These are phyloP conservation scores for Nemotelus nigrinus DNA, from an alignment of 2,888 invertebrate species.

Conservation along the genomic window DNA sequence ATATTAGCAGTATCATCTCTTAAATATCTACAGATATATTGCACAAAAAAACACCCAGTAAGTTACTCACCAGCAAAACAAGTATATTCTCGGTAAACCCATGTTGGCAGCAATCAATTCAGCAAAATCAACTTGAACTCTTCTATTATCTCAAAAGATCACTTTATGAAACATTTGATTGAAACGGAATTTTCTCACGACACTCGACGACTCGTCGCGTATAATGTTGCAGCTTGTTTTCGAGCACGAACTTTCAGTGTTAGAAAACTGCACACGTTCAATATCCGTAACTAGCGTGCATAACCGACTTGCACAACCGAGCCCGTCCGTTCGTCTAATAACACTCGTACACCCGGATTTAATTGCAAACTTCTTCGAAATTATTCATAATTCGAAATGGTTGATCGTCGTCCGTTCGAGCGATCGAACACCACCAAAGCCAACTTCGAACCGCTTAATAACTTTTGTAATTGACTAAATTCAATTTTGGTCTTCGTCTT, in stretches of 20 bases:
- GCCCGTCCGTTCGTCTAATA: neutral
- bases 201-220: neutral
- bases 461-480: constrained; percentile 3
- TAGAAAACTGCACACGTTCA: neutral
- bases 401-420: neutral
- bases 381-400: neutral
- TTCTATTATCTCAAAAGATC: constrained; percentile 18
- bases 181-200: neutral
- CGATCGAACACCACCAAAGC: neutral
- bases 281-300: no score
- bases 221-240: neutral
- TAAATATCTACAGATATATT: no score
- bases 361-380: neutral
- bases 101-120: constrained; percentile 17
- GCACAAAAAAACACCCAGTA: no score
- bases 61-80: constrained; percentile 29
- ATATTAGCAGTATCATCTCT: no score
- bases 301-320: neutral
- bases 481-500: constrained; percentile 1
- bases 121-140: neutral
- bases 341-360: constrained; percentile 4
- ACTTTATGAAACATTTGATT: constrained; percentile 36
- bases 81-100: constrained; percentile 24
- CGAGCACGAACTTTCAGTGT: neutral
- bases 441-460: neutral